Evolutionary conservation across 2,113 vertebrate genomes (phyloP).

Genomic region (Microcebus jonahi): DNA sequence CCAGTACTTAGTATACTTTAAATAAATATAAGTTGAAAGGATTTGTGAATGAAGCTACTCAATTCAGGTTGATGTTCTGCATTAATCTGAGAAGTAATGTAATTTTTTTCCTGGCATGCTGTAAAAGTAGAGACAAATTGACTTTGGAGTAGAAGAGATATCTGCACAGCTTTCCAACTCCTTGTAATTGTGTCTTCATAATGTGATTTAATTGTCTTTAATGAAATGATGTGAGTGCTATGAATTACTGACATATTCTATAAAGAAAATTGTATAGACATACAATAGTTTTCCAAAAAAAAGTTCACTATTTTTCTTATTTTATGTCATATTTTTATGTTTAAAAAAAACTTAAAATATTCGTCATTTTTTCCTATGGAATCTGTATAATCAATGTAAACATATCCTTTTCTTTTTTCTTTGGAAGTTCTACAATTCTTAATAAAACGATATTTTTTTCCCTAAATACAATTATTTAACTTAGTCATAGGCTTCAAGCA

Average conservation of each 20-base stretch:
- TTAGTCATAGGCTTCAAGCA: background rate
- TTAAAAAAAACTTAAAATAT: slow-evolving; percentile 5
- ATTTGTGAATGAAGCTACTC: slow-evolving; percentile 43
- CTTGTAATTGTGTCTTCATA: slow-evolving; percentile 13
- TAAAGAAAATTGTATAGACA: background rate
- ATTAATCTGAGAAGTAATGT: background rate
- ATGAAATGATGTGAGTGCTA: background rate
- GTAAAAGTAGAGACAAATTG: slow-evolving; percentile 33
- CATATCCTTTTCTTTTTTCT: background rate
- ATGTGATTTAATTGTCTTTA: slow-evolving; percentile 14
- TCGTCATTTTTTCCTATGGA: background rate
- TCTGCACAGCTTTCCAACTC: slow-evolving; percentile 11
- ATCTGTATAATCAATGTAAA: background rate
- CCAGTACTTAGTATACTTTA: background rate
- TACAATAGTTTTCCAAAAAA: background rate
- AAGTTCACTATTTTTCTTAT: background rate
- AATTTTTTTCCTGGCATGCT: background rate
- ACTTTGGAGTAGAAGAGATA: background rate
- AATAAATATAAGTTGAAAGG: slow-evolving; percentile 22
- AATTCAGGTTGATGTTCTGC: background rate
- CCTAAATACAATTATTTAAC: background rate
- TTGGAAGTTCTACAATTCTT: background rate
- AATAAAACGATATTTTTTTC: background rate
- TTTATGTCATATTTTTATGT: background rate
- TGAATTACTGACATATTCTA: background rate